Base-by-base conservation (phyloP, 2,888 invertebrate species). In the Cephalotes varians region DNA sequence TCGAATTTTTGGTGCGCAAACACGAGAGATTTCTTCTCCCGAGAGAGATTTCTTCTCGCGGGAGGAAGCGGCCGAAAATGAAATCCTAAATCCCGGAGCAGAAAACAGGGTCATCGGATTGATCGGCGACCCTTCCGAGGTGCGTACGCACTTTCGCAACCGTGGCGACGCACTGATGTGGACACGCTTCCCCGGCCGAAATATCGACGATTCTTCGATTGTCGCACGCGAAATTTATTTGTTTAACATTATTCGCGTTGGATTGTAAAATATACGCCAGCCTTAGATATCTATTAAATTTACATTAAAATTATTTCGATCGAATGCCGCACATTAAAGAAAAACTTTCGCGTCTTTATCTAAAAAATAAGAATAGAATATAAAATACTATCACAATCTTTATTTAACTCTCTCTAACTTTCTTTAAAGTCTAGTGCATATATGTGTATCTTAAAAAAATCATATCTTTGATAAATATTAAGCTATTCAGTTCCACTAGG, bases 1-100 rank as follows among this genome's bases (percentile, higher is more conserved):
- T 87, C 72, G 67, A 83, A 28, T 65, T 62, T 60, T n/a, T 18
- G 40, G 5, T 56, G n/a, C 56, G n/a, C n/a, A 12, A 40, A 12
- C 40, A 15, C 18, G n/a, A 44, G 51, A 79, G 80, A 62, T 64
- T n/a, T n/a, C n/a, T n/a, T n/a, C n/a, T n/a, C n/a, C 64, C n/a
- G 58, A 47, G 10, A 49, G 60, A n/a, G 10, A 51, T 44, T 18
- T 81, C 84, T 51, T 21, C 60, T 79, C 73, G 51, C 37, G 60
- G 5, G 10, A 47, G 12, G 10, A 7, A 4, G 9, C 9, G 4
- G 9, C 10, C 60, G 40, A 44, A 2, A 31, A 31, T 21, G 34
- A 6, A 5, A 3, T 7, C 12, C 40, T 40, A 12, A 15, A n/a
- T n/a, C n/a, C n/a, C n/a, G n/a, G n/a, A n/a, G n/a, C 9, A 21